A percentile compares a stretch with the other conserved stretches of the same genome.
Evolutionary conservation across 2,888 invertebrate genomes (phyloP).

Genomic region (Tenthredo livida): DNA sequence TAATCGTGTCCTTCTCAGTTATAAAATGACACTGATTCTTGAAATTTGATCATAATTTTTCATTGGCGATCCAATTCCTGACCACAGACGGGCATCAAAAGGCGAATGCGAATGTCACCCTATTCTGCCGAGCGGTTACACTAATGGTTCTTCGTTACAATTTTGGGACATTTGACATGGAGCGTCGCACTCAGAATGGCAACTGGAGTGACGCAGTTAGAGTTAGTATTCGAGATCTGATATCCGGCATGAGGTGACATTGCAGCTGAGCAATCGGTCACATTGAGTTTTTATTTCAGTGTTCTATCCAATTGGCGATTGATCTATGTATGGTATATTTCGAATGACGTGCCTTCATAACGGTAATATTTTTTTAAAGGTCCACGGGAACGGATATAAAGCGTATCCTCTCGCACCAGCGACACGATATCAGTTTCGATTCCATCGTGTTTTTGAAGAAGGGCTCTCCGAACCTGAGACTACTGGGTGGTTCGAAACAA

Average conservation of each 20-base stretch:
- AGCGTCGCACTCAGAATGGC: slow-evolving; percentile 53
- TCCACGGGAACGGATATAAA: too few species aligned
- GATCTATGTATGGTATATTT: too few species aligned
- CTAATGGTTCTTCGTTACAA: slow-evolving; percentile 64
- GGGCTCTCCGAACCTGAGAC: slow-evolving; percentile 64
- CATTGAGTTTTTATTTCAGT: background rate
- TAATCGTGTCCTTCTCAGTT: background rate
- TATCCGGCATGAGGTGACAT: background rate
- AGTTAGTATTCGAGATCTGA: slow-evolving; percentile 58
- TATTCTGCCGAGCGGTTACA: slow-evolving; percentile 66
- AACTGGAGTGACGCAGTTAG: slow-evolving; percentile 56
- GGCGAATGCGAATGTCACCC: slow-evolving; percentile 62
- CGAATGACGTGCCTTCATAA: too few species aligned
- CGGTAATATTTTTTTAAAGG: too few species aligned
- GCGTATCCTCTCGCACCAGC: slow-evolving; percentile 64
- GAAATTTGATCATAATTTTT: background rate
- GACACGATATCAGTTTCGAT: slow-evolving; percentile 68
- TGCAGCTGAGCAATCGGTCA: background rate
- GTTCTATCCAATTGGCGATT: background rate
- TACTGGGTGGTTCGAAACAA: slow-evolving; percentile 66
- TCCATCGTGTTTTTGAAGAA: slow-evolving; percentile 64
- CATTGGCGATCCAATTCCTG: background rate
- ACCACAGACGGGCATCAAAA: background rate
- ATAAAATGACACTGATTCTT: background rate
- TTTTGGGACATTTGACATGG: slow-evolving; percentile 67